Conservation (phyloP, 2,797 vertebrate genomes). For the Antennarius maculatus region DNA sequence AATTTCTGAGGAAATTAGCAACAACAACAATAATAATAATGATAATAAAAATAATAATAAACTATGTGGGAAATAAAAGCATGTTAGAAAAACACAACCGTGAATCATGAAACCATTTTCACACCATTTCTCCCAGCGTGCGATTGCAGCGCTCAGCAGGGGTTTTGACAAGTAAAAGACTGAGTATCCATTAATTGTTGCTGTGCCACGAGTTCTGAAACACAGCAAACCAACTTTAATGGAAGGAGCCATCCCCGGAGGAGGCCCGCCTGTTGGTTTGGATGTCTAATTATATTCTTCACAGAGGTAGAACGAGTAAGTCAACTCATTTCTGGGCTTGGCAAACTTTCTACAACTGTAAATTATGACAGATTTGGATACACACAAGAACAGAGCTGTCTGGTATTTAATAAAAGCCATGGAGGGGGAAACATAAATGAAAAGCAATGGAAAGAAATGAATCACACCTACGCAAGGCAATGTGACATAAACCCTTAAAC, state of each 20-base stretch:
- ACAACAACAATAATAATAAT: conserved; percentile 15
- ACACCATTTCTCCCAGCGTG: conserved; percentile 39
- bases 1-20: conserved; percentile 15
- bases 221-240: conserved; percentile 50
- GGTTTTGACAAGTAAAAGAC: conserved; percentile 63
- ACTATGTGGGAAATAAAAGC: neutral
- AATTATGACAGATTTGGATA: conserved; percentile 29
- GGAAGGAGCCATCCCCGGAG: conserved; percentile 46
- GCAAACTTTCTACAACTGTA: conserved; percentile 38
- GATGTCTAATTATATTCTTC: conserved; percentile 60
- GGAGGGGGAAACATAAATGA: neutral
- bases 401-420: conserved; percentile 14
- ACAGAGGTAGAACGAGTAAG: conserved; percentile 38
- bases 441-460: neutral
- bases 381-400: conserved; percentile 8
- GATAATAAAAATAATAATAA: conserved; percentile 19
- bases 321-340: conserved; percentile 52
- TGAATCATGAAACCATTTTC: conserved; percentile 65
- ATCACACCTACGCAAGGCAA: neutral
- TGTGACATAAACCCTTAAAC: too few relatives aligned
- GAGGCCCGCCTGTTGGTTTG: conserved; percentile 33
- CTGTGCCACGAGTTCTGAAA: conserved; percentile 38
- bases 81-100: conserved; percentile 53
- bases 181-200: conserved; percentile 70
- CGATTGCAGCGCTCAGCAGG: conserved; percentile 54